Percentiles rank a stretch among this genome's conserved stretches.
These are phyloP conservation scores for Cherax destructor DNA, from an alignment of 1,140 invertebrate species.

Conservation along the genomic window DNA sequence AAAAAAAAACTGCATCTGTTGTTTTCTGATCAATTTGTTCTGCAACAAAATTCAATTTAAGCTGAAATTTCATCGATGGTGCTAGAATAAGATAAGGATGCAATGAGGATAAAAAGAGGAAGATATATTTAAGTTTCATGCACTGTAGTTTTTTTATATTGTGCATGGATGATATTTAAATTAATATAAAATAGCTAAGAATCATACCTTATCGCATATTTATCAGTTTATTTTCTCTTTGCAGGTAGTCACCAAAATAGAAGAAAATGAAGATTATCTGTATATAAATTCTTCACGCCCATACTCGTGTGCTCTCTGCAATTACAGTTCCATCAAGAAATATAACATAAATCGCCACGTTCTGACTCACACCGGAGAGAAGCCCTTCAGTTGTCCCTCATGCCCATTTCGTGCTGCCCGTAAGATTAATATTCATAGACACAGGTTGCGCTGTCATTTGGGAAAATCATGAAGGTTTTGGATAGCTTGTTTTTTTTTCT, in stretches of 20 bases:
- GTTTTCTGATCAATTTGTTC: not conserved
- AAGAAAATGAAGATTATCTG: not conserved
- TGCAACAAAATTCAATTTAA: not conserved
- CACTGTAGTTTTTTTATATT: no score
- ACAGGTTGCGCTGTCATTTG: constrained; percentile 3
- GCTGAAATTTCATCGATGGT: no score
- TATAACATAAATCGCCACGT: constrained; percentile 44
- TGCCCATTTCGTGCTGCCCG: constrained; percentile 34
- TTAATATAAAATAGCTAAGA: no score
- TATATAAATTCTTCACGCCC: not conserved
- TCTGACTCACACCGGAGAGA: constrained; percentile 40
- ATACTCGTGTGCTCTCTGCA: constrained; percentile 6
- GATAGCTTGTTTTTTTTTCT: not conserved
- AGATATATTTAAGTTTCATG: no score
- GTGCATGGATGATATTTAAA: no score
- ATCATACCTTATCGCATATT: not conserved
- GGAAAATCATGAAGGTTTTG: not conserved
- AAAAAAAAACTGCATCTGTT: not conserved
- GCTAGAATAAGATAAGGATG: no score
- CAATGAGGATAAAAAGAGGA: no score
- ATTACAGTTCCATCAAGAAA: constrained; percentile 39
- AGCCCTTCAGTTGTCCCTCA: constrained; percentile 31
- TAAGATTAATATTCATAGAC: constrained; percentile 45
- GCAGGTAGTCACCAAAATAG: not conserved
- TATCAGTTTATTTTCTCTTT: not conserved